phyloP scores from a whole-genome alignment of 2,888 invertebrate species.

The Phoenoteleia sp. region DNA sequence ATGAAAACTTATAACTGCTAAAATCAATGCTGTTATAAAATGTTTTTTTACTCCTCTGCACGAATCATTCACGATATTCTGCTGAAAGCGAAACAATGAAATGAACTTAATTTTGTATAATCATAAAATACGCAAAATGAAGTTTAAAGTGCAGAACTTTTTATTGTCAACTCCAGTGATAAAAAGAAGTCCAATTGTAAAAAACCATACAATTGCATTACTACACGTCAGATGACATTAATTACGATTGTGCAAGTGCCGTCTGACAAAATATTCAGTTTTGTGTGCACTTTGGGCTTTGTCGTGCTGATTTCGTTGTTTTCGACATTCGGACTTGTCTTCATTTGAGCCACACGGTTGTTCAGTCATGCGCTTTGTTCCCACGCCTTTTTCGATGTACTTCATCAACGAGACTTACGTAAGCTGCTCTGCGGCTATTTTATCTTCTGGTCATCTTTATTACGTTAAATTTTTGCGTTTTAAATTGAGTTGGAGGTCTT shows the following conservation, averaged over 20 bases:
- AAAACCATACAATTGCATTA: no score
- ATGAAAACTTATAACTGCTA: no score
- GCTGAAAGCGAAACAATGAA: no score
- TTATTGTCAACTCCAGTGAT: no score
- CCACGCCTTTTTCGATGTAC: slow-evolving; percentile 61
- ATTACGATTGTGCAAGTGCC: not conserved
- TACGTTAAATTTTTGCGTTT: slow-evolving; percentile 39
- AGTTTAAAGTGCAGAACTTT: no score
- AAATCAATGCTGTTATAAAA: no score
- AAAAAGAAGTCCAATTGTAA: no score
- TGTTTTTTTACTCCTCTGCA: no score
- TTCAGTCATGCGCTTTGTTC: slow-evolving; percentile 57
- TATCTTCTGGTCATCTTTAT: slow-evolving; percentile 59
- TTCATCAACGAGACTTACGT: slow-evolving; percentile 55
- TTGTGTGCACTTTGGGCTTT: not conserved
- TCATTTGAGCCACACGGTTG: slow-evolving; percentile 38
- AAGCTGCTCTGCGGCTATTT: slow-evolving; percentile 40
- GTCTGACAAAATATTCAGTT: not conserved
- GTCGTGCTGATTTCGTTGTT: slow-evolving; percentile 22
- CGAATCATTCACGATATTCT: no score
- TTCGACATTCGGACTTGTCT: slow-evolving; percentile 38
- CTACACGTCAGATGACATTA: no score
- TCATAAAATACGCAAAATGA: no score
- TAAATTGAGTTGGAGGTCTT: slow-evolving; percentile 20
- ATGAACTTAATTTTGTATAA: no score